Evolutionary conservation across 2,888 invertebrate genomes (phyloP), one percentile per base, ranked within the genome.

Genomic region (Agrochola lychnidis): DNA sequence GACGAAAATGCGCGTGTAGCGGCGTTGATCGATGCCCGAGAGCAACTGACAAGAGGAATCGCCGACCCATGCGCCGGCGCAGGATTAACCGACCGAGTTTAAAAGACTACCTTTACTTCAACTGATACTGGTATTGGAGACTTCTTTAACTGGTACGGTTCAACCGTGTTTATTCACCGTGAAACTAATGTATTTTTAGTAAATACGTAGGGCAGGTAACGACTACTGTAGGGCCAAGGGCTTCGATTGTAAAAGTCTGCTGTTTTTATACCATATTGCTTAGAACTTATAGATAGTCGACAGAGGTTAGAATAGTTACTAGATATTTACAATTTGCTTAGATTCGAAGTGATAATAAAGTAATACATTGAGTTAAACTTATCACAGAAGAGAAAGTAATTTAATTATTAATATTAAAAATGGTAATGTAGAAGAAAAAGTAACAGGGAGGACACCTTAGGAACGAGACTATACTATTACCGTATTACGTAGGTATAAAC

Each of bases 151-250:
- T 76, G 78, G 86, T 71, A 42, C 90, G 83, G 9, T 92, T 78
- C 70, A 74, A 74, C 82, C 84, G 87, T 95, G 95, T 96, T 95
- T 96, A 95, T 95, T 93, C 95, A 93, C 92, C 94, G 93, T 95
- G 93, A 92, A 94, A 92, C 92, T 90, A 91, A 93, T 93, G 94
- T 96, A 96, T 96, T 96, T 96, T 95, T 96, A 95, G 95, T 94
- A 92, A 93, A 94, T 93, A 94, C 90, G 91, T 90, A 91, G 92
- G 92, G 92, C 96, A 96, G 96, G 96, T 96, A 96, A 93, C 91
- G 89, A 93, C 90, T 91, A 92, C 90, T 90, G 90, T 90, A 94
- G 94, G 94, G 93, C 94, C 94, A 95, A 95, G 96, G 95, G 94
- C 93, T 94, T 90, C 87, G 82, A 89, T 89, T 88, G 88, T 88